phyloP scores from a whole-genome alignment of 2,113 vertebrate genomes.

The Onychorhynchus coronatus region DNA sequence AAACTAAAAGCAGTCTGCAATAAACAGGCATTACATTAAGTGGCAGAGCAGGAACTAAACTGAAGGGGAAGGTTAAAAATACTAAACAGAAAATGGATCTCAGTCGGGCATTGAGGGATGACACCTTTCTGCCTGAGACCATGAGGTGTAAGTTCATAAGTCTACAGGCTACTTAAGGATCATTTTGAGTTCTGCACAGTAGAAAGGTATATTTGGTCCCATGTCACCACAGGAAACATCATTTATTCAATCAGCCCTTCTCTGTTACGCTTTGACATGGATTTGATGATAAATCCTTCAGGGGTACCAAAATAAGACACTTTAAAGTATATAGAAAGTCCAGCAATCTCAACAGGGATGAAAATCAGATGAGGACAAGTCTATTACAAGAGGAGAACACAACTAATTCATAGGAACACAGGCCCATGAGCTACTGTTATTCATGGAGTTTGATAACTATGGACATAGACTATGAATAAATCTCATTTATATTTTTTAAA shows the following conservation, averaged over 20 bases:
- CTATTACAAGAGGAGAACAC: neutral
- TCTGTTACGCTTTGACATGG: neutral
- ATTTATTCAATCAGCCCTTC: neutral
- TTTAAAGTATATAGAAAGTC: neutral
- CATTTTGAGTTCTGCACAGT: neutral
- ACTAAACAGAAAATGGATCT: neutral
- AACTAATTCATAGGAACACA: neutral
- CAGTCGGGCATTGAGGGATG: neutral
- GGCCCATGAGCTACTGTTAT: neutral
- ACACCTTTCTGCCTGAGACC: neutral
- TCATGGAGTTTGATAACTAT: neutral
- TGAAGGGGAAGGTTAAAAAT: constrained; percentile 17
- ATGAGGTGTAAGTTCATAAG: neutral
- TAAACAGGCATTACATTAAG: constrained; percentile 55
- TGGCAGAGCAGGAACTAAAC: constrained; percentile 29
- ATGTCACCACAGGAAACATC: neutral
- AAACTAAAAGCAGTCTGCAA: constrained; percentile 64
- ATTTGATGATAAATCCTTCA: neutral
- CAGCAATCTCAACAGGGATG: neutral
- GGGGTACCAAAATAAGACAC: neutral
- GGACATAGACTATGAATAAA: neutral
- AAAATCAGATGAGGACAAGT: neutral
- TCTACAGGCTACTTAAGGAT: neutral
- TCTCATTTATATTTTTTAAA: neutral
- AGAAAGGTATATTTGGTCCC: neutral